Base-by-base conservation (phyloP, 2,888 invertebrate species). In the Drosophila paranaensis region DNA sequence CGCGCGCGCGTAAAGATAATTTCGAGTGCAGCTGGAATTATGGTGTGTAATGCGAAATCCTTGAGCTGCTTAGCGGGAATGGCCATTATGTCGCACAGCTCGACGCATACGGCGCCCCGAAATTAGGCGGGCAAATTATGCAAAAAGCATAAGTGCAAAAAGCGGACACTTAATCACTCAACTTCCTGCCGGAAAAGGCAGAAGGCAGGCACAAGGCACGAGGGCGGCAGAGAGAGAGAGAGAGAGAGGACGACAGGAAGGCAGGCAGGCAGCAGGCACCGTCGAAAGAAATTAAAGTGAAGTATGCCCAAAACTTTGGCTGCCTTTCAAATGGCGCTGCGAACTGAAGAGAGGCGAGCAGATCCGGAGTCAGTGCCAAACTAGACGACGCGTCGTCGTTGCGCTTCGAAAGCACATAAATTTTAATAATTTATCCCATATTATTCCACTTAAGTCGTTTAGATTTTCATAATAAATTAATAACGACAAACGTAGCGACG, bases 391-490 rank as follows among this genome's bases (percentile, higher is more conserved):
- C 69, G 70, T 67, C 65, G 61, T 60, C 62, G 70, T 58, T 69
- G 35, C 63, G 63, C 67, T 91, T 88, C 83, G 82, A 80, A 83
- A 86, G 91, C 89, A 89, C 91, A 91, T 91, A 90, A 91, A 91
- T 91, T 91, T 88, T 91, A 91, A 91, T 91, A 91, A 91, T 91
- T 91, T 91, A 91, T 91, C 86, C 91, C 90, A 91, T 90, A 90
- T 91, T 91, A 91, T 89, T 86, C 90, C 91, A 91, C 91, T 91
- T 91, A 91, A 91, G 90, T 91, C 90, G 90, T 90, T 91, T 89
- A 91, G 90, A 91, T 91, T 91, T 91, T 90, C 91, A 91, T 91
- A 91, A 91, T 91, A 91, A 91, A 91, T 91, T 91, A 91, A 91
- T 91, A 90, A 88, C 90, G 89, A 82, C 80, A 76, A 79, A 74